Base-by-base conservation (phyloP, 2,797 vertebrate species). In the Enteromius unitaeniatus region DNA sequence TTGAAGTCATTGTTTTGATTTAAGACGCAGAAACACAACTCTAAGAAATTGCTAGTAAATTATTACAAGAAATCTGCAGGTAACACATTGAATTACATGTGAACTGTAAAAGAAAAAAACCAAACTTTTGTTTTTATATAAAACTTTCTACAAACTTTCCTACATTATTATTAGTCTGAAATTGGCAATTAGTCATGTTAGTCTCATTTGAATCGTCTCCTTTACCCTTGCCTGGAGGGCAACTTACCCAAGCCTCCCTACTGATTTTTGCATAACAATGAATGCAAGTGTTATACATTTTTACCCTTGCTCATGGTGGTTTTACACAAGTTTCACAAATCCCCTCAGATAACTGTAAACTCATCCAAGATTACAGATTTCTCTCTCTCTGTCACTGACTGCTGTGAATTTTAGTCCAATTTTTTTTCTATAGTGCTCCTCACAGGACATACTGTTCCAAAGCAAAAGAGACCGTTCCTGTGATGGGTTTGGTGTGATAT, bases 371-470 rank as follows among this genome's bases (percentile, higher is more conserved):
- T 42, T 26, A 42, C 2, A 2, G n/a, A 49, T 40, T 58, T 19
- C 34, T 70, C 65, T n/a, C n/a, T n/a, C n/a, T n/a, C n/a, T n/a
- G 21, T 81, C 11, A 34, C 42, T 72, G 55, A 62, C 53, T 47
- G 26, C 69, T 40, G 11, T 31, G 67, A 28, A 47, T 17, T 31
- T 74, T 45, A 64, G 21, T 74, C 40, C 21, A 34, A 17, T 74
- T 74, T 15, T 21, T 51, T 82, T 51, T 82, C 69, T 64, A 4
- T 49, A 34, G 21, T 21, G 21, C 58, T 62, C 64, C 62, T 82
- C 26, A 74, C 21, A 82, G 49, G 13, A 64, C 28, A 74, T 13
- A 17, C 7, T 28, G 4, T 64, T 82, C 28, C 70, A 72, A 40
- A 81, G 60, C 26, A 28, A 51, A 64, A 65, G 55, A 64, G 14